Percentiles rank a stretch among this genome's conserved stretches.
Conservation (phyloP, 2,888 invertebrate genomes). For the Zootermopsis nevadensis region DNA sequence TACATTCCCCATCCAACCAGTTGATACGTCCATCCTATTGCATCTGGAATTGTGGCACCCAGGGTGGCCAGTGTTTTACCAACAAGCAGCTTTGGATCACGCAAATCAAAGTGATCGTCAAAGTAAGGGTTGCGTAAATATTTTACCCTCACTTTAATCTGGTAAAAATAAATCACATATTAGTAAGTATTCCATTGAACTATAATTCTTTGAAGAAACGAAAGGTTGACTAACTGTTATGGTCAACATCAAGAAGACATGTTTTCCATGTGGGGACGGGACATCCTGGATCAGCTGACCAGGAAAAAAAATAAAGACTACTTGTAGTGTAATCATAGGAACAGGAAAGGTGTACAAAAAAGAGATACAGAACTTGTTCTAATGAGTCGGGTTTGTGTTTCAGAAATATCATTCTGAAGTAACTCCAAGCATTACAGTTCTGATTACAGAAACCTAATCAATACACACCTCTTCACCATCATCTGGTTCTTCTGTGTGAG, state of each 20-base stretch:
- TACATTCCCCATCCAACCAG: slow-evolving; percentile 76
- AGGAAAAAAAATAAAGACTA: too few relatives aligned
- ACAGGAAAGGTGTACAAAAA: too few relatives aligned
- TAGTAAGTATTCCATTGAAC: background rate
- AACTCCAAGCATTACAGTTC: too few relatives aligned
- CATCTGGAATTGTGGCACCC: slow-evolving; percentile 65
- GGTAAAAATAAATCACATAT: slow-evolving; percentile 38
- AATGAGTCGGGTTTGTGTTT: too few relatives aligned
- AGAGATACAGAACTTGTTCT: too few relatives aligned
- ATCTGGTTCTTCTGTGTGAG: slow-evolving; percentile 59
- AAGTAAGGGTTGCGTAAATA: slow-evolving; percentile 85
- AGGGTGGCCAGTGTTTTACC: slow-evolving; percentile 85
- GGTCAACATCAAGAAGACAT: too few relatives aligned
- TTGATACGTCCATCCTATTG: slow-evolving; percentile 69
- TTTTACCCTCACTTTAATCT: slow-evolving; percentile 78
- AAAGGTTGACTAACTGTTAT: too few relatives aligned
- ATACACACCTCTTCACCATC: slow-evolving; percentile 62
- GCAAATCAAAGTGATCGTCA: slow-evolving; percentile 92
- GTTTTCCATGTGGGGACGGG: too few relatives aligned
- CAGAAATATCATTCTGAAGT: too few relatives aligned
- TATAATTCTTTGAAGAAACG: too few relatives aligned
- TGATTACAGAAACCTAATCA: background rate
- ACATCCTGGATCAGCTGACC: too few relatives aligned
- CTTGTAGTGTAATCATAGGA: too few relatives aligned
- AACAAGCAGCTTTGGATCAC: slow-evolving; percentile 74